Base-by-base conservation (phyloP, 2,797 vertebrate species). In the Lemur catta region DNA sequence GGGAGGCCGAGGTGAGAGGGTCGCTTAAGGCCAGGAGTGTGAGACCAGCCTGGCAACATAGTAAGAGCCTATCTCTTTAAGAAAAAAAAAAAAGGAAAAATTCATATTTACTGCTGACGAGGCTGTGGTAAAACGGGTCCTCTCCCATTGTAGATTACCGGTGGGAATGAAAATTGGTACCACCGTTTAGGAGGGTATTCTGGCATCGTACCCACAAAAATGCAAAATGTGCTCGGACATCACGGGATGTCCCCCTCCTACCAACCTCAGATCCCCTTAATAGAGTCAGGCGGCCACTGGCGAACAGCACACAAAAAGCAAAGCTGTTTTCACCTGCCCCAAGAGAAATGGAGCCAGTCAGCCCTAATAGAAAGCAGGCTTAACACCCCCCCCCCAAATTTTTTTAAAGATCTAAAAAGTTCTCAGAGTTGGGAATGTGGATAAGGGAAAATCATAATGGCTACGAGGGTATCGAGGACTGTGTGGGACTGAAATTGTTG, bases 401-500 rank as follows among this genome's bases (percentile, higher is more conserved):
- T 67, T 65, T 67, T 67, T 18, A 76, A 91, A 76, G 14, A 48
- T 43, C 22, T 59, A 84, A 28, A 46, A 79, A 46, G 63, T 82
- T 93, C 76, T 67, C 8, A 2, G 46, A 71, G 72, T 71, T 26
- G 12, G 76, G 80, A 86, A 80, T 11, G 4, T 46, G 13, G 46
- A 35, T 14, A 48, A 82, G 24, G 48, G 65, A 59, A 71, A 50
- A 20, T 20, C 43, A 4, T 7, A 12, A 24, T 1, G 46, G n/a
- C 33, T 5, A 14, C 0, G 17, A 35, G 41, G 17, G 41, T 30
- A 10, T n/a, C 0, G 2, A 63, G 75, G 35, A 26, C 33, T 0
- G 0, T 6, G 15, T 0, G 1, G 86, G 48, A 59, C 43, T 3
- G 26, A 80, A 84, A 65, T 12, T 4, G 50, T 28, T 35, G 55